Conservation (phyloP, 2,113 vertebrate species). For the Chloebia gouldiae region DNA sequence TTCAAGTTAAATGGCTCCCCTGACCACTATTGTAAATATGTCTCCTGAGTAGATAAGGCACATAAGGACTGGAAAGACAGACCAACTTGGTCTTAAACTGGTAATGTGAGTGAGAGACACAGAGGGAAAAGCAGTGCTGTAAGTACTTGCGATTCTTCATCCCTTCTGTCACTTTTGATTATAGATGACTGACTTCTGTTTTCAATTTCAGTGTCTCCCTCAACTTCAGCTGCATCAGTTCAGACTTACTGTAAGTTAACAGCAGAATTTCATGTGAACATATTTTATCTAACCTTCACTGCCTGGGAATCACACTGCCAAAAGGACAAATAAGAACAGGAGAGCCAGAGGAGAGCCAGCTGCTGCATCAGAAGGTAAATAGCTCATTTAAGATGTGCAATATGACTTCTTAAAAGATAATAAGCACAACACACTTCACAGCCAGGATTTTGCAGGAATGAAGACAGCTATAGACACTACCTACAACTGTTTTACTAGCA, state of each 20-base stretch:
- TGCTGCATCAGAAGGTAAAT: background rate
- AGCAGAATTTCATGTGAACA: background rate
- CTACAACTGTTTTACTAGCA: background rate
- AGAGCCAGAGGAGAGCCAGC: background rate
- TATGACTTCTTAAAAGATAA: background rate
- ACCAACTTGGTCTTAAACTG: background rate
- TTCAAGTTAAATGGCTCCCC: background rate
- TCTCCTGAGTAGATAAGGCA: background rate
- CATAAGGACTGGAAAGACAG: background rate
- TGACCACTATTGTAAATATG: background rate
- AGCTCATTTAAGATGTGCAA: background rate
- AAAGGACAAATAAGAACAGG: background rate
- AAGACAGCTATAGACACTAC: background rate
- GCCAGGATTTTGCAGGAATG: background rate
- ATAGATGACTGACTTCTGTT: background rate
- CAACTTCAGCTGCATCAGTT: background rate
- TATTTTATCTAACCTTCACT: background rate
- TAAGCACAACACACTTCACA: background rate
- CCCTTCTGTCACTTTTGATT: slow-evolving; percentile 23
- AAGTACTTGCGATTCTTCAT: background rate
- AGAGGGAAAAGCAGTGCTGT: background rate
- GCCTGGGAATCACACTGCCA: background rate
- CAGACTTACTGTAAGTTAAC: background rate
- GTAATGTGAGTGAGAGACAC: background rate
- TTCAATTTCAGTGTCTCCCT: slow-evolving; percentile 10